Evolutionary conservation across 2,113 vertebrate species (phyloP).

Genomic region (Acanthochromis polyacanthus): DNA sequence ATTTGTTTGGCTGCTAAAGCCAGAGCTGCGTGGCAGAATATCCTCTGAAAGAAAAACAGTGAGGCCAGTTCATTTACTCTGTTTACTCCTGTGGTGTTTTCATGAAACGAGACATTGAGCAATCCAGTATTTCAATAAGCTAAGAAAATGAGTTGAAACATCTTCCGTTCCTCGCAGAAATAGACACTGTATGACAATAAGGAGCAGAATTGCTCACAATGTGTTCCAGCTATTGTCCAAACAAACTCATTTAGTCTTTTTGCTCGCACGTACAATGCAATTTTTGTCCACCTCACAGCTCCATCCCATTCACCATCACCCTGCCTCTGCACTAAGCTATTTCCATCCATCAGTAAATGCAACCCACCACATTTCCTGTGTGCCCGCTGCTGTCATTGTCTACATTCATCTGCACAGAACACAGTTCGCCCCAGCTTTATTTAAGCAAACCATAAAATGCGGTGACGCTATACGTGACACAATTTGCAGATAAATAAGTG

Average conservation of each 20-base stretch:
- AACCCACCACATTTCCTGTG: conserved; percentile 20
- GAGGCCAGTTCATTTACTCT: not conserved
- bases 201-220: not conserved
- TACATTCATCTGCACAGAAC: conserved; percentile 56
- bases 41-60: not conserved
- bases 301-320: conserved; percentile 29
- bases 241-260: conserved; percentile 22
- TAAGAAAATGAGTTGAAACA: not conserved
- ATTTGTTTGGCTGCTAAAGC: conserved; percentile 5
- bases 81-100: conserved; percentile 9
- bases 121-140: conserved; percentile 27
- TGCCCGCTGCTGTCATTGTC: conserved; percentile 43
- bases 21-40: not conserved
- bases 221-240: conserved; percentile 2
- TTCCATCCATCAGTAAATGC: conserved; percentile 45
- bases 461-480: conserved; percentile 19
- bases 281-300: conserved; percentile 22
- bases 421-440: conserved; percentile 42
- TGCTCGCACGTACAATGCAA: conserved; percentile 3
- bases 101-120: conserved; percentile 6
- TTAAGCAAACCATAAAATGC: conserved; percentile 42
- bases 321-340: conserved; percentile 41
- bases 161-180: not conserved
- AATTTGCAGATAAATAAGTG: conserved; percentile 55
- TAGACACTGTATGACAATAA: conserved; percentile 5